These are phyloP conservation scores for Adelosebastes latens DNA, from an alignment of 2,797 vertebrate species.

Conservation along the genomic window DNA sequence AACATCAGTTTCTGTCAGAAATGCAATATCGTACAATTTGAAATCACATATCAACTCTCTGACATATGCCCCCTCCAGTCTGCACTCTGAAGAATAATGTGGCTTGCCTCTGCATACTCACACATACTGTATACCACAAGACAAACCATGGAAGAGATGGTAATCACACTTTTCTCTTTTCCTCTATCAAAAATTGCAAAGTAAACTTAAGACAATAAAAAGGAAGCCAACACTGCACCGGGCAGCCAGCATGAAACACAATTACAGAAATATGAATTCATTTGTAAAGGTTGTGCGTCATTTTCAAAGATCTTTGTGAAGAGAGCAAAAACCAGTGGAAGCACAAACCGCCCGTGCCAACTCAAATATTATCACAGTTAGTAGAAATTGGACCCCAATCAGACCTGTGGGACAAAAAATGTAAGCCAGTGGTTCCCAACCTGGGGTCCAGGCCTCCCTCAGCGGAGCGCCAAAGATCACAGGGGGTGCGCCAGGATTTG, in stretches of 20 bases:
- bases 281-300: conserved; percentile 71
- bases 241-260: conserved; percentile 64
- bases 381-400: conserved; percentile 52
- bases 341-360: conserved; percentile 61
- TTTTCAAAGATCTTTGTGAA: conserved; percentile 64
- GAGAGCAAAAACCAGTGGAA: conserved; percentile 57
- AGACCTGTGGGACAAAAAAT: conserved; percentile 53
- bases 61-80: conserved; percentile 47
- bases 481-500: neutral
- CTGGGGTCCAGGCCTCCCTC: neutral
- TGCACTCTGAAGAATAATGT: conserved; percentile 46
- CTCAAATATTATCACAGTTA: conserved; percentile 73
- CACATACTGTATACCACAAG: conserved; percentile 39
- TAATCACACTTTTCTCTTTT: conserved; percentile 48
- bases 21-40: conserved; percentile 56
- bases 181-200: conserved; percentile 33
- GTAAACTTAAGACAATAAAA: conserved; percentile 61
- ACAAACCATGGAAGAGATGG: conserved; percentile 57
- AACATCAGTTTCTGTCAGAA: conserved; percentile 49
- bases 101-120: conserved; percentile 48
- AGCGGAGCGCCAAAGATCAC: neutral
- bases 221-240: conserved; percentile 42
- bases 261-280: conserved; percentile 75
- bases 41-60: conserved; percentile 57
- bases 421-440: conserved; percentile 2